phyloP scores from a whole-genome alignment of 2,888 invertebrate species.

The Eupithecia inturbata region DNA sequence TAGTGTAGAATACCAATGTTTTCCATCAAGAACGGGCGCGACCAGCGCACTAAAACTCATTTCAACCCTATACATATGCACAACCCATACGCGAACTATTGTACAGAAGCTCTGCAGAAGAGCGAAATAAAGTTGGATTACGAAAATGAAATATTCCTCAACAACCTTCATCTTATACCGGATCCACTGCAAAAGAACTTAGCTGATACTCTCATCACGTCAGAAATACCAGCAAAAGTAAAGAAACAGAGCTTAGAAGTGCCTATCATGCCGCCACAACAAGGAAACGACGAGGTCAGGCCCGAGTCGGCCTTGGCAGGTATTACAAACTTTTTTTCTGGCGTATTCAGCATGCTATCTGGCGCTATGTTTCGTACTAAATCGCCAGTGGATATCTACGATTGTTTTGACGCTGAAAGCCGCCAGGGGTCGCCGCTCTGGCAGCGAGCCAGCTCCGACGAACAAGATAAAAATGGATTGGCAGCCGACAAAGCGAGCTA shows the following conservation, averaged over 20 bases:
- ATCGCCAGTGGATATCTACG: constrained; percentile 54
- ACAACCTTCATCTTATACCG: constrained; percentile 66
- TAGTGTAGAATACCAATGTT: constrained; percentile 62
- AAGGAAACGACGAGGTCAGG: constrained; percentile 20
- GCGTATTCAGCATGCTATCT: constrained; percentile 66
- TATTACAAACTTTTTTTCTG: constrained; percentile 68
- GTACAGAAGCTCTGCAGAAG: constrained; percentile 57
- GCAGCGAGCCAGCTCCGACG: constrained; percentile 66
- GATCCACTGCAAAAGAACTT: constrained; percentile 74
- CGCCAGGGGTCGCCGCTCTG: constrained; percentile 63
- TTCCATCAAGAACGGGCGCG: constrained; percentile 61
- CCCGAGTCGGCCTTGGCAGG: constrained; percentile 54
- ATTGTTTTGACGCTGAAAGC: constrained; percentile 57
- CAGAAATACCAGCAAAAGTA: constrained; percentile 39
- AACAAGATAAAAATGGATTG: constrained; percentile 66
- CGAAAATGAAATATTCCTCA: constrained; percentile 61
- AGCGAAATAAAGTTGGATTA: constrained; percentile 63
- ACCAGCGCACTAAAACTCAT: constrained; percentile 56
- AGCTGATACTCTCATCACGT: constrained; percentile 66
- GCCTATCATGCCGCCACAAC: constrained; percentile 34
- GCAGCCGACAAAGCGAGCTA: constrained; percentile 49
- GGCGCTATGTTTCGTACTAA: constrained; percentile 65
- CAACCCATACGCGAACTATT: constrained; percentile 63
- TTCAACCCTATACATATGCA: constrained; percentile 49
- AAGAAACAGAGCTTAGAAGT: constrained; percentile 37